Evolutionary conservation across 37 sponge, comb jelly and placozoan species (phyloP).

Genomic region (Agelas oroides): DNA sequence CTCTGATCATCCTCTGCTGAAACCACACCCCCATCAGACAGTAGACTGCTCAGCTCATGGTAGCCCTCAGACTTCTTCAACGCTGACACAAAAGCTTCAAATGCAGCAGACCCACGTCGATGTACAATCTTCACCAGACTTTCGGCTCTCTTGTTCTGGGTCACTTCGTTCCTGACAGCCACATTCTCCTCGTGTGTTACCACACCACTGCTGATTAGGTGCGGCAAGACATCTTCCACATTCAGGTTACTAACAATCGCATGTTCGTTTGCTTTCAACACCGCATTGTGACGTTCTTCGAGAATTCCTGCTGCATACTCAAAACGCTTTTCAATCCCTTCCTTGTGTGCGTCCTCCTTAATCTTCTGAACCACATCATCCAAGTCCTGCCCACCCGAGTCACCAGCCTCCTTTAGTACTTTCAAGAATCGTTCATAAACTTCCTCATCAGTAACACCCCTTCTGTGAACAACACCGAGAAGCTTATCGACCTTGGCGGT

Average conservation of each 20-base stretch:
- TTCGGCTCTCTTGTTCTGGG: not conserved
- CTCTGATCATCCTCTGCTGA: constrained; percentile 2
- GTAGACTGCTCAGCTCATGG: not conserved
- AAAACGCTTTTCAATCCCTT: constrained; percentile 5
- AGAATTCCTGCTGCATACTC: not conserved
- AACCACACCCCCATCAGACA: not conserved
- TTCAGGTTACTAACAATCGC: constrained; percentile 12
- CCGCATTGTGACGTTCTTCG: constrained; percentile 9
- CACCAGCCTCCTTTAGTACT: constrained; percentile 12
- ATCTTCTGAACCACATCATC: constrained; percentile 4
- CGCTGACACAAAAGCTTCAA: not conserved
- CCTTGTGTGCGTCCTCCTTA: not conserved
- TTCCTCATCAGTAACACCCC: not conserved
- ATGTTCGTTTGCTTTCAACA: constrained; percentile 15
- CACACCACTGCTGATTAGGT: constrained; percentile 50
- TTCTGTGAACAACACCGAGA: constrained; percentile 46
- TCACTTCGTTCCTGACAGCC: not conserved
- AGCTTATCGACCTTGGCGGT: constrained; percentile 33
- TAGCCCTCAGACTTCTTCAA: constrained; percentile 14
- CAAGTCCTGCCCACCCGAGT: constrained; percentile 26
- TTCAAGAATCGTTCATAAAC: constrained; percentile 25
- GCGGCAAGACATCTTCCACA: constrained; percentile 43
- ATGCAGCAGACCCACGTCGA: constrained; percentile 9
- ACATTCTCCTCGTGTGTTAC: constrained; percentile 40
- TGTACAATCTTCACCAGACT: constrained; percentile 4